Evolutionary conservation across 2,888 invertebrate genomes (phyloP), one percentile per base, ranked within the genome.

Genomic region (Augiades crinisus): DNA sequence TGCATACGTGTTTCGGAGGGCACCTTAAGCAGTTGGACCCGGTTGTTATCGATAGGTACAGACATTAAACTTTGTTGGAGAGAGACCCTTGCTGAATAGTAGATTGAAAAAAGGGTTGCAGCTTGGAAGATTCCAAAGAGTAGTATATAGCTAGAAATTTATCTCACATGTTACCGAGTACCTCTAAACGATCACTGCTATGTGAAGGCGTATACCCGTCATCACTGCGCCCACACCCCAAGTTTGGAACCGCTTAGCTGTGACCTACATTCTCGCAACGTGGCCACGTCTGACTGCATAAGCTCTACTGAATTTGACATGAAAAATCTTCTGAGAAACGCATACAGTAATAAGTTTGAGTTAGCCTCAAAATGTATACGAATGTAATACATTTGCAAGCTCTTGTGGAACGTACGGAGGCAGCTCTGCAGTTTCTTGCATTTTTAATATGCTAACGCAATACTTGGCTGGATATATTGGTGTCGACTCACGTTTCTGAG

Each of bases 261-360:
- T 51, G 50, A 51, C 50, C 44, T 51, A 44, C 21, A 51, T 51
- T 44, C 50, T 21, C 19, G 17, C 43, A 13, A 36, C 41, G 47
- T 27, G 19, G 34, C 40, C 36, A 37, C 44, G 37, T 44, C 44
- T 43, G 36, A 51, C 44, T 51, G 44, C 50, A 50, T 50, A 50
- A 50, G 36, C 43, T 44, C 17, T 14, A 43, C 38, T 45, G 38
- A 37, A 45, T 52, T 45, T 52, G 45, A 52, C 52, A 33, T 45
- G 52, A 52, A 52, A 52, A 52, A 52, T 52, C 38, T 45, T 45
- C 44, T 44, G 17, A 44, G 43, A 44, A 44, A 37, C 37, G 44
- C 50, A 51, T 44, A 44, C n/a, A 51, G 44, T 51, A 36, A 44
- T 51, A 51, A 51, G 36, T 44, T 34, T 13, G 13, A 27, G 50